Percentiles rank a stretch among this genome's conserved stretches.
Conservation (phyloP, 2,797 vertebrate species). For the Eutrigla gurnardus region DNA sequence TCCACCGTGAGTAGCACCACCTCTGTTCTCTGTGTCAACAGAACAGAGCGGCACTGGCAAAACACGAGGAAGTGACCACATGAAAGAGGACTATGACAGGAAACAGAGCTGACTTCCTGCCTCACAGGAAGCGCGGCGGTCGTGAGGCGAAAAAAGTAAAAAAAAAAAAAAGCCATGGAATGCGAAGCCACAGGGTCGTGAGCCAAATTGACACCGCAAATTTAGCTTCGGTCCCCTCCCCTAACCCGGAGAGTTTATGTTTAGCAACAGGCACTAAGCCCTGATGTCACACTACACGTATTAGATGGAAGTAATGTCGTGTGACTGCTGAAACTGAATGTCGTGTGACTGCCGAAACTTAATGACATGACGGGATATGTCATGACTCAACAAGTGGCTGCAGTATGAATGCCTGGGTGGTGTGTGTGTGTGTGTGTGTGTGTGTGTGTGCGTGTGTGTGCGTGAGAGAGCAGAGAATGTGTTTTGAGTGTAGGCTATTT, state of each 20-base stretch:
- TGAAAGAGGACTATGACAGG: slow-evolving; percentile 86
- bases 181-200: slow-evolving; percentile 63
- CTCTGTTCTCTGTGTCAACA: slow-evolving; percentile 63
- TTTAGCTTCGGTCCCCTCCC: slow-evolving; percentile 25
- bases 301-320: slow-evolving; percentile 45
- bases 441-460: slow-evolving; percentile 7
- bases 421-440: slow-evolving; percentile 21
- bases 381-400: slow-evolving; percentile 48
- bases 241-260: slow-evolving; percentile 39
- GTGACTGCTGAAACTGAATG: slow-evolving; percentile 51
- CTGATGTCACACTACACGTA: slow-evolving; percentile 54
- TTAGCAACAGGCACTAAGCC: slow-evolving; percentile 51
- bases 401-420: slow-evolving; percentile 29
- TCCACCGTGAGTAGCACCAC: slow-evolving; percentile 49
- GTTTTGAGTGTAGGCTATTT: slow-evolving; percentile 39
- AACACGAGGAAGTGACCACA: slow-evolving; percentile 88
- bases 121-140: slow-evolving; percentile 83
- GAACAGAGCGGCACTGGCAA: slow-evolving; percentile 67
- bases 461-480: slow-evolving; percentile 13
- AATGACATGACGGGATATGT: slow-evolving; percentile 47
- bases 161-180: slow-evolving; percentile 79
- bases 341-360: slow-evolving; percentile 47
- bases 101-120: slow-evolving; percentile 85
- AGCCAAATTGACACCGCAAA: slow-evolving; percentile 66
- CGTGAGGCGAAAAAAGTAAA: slow-evolving; percentile 61